Percentiles rank a stretch among this genome's conserved stretches.
Evolutionary conservation across 2,888 invertebrate species (phyloP).

Genomic region (Diarsia rubi): DNA sequence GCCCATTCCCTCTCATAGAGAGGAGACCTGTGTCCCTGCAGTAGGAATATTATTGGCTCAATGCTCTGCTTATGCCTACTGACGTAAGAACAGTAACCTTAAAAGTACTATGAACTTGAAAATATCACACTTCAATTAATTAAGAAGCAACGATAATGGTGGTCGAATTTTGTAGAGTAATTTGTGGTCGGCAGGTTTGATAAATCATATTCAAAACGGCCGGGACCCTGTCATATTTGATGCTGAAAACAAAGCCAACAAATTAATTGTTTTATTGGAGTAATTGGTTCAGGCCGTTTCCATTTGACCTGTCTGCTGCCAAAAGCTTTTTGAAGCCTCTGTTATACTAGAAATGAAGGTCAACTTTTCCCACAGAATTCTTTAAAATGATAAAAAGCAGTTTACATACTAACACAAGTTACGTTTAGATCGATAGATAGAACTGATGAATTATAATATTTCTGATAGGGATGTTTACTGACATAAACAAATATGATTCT

Average conservation of each 20-base stretch:
- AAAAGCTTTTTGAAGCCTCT: neutral
- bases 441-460: neutral
- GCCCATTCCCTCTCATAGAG: too few species aligned
- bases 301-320: constrained; percentile 24
- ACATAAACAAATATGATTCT: too few species aligned
- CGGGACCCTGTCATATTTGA: constrained; percentile 28
- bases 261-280: constrained; percentile 33
- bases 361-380: neutral
- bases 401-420: neutral
- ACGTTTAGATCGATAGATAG: neutral
- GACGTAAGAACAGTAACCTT: neutral
- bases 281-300: constrained; percentile 21
- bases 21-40: too few species aligned
- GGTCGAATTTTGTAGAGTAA: constrained; percentile 15
- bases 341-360: neutral
- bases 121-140: constrained; percentile 18
- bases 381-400: neutral
- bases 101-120: neutral
- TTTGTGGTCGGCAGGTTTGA: neutral
- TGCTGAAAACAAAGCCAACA: constrained; percentile 8
- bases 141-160: neutral
- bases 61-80: too few species aligned
- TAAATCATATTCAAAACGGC: constrained; percentile 25
- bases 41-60: too few species aligned
- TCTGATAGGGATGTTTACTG: too few species aligned